These are phyloP conservation scores for Eristalis intricaria DNA, from an alignment of 2,888 invertebrate genomes.

Conservation along the genomic window DNA sequence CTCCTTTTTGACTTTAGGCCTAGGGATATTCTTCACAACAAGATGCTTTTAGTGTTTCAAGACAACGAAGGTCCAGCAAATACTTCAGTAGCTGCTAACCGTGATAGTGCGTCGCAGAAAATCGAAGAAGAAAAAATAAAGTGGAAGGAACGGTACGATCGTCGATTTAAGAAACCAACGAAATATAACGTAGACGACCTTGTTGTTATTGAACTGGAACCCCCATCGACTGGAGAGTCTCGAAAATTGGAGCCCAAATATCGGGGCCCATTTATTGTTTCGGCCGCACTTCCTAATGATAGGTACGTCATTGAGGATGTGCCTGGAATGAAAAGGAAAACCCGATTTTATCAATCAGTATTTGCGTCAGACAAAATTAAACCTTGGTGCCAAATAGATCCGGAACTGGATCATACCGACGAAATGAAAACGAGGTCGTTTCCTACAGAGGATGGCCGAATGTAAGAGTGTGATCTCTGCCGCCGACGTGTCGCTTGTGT, in stretches of 20 bases:
- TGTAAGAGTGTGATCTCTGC: no score
- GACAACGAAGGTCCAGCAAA: no score
- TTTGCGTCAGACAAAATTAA: conserved; percentile 24
- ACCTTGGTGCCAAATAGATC: conserved; percentile 4
- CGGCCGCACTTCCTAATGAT: conserved; percentile 11
- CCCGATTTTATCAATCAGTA: conserved; percentile 3
- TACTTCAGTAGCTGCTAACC: no score
- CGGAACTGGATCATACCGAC: background rate
- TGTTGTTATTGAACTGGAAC: conserved; percentile 8
- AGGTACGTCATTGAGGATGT: conserved; percentile 31
- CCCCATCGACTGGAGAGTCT: no score
- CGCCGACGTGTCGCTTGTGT: no score
- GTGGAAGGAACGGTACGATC: conserved; percentile 48
- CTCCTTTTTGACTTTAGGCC: no score
- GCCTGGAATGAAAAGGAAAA: conserved; percentile 16
- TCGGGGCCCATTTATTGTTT: conserved; percentile 10
- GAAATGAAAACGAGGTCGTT: conserved; percentile 17
- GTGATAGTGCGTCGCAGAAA: background rate
- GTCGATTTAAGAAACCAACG: conserved; percentile 12
- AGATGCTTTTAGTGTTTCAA: no score
- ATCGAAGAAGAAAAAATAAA: conserved; percentile 16
- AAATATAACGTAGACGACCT: conserved; percentile 1
- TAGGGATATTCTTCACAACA: no score
- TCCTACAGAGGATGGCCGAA: conserved; percentile 32
- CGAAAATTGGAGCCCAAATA: conserved; percentile 29